A percentile compares a stretch with the other conserved stretches of the same genome.
phyloP scores from a whole-genome alignment of 2,888 invertebrate species.

The Pyrgus malvae region DNA sequence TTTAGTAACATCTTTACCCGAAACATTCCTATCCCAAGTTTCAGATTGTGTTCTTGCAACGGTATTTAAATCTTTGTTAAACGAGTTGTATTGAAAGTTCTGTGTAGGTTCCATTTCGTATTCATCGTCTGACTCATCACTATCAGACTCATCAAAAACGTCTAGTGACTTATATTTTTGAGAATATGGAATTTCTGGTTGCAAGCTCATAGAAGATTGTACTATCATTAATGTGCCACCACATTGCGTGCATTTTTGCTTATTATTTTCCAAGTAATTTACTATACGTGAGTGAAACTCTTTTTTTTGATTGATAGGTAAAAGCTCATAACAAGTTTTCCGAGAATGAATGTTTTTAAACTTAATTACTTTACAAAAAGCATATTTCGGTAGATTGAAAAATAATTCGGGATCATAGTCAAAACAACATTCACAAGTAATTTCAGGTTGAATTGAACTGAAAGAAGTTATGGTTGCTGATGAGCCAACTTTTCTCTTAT shows the following conservation, averaged over 20 bases:
- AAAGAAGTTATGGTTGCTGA: slow-evolving; percentile 36
- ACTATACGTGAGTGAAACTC: slow-evolving; percentile 79
- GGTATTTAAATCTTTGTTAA: slow-evolving; percentile 13
- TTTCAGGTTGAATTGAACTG: slow-evolving; percentile 36
- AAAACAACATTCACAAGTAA: slow-evolving; percentile 63
- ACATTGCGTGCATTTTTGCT: slow-evolving; percentile 76
- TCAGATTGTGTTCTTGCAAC: slow-evolving; percentile 35
- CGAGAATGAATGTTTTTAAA: slow-evolving; percentile 78
- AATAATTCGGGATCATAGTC: slow-evolving; percentile 55
- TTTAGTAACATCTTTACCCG: slow-evolving; percentile 15
- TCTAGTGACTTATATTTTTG: slow-evolving; percentile 17
- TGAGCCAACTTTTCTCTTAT: slow-evolving; percentile 39
- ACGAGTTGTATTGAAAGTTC: slow-evolving; percentile 5
- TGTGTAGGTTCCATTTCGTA: slow-evolving; percentile 24
- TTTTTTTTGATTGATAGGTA: slow-evolving; percentile 78
- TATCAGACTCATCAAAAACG: slow-evolving; percentile 4
- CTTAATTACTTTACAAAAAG: slow-evolving; percentile 81
- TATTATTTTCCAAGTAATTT: slow-evolving; percentile 71
- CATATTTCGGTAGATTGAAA: slow-evolving; percentile 73
- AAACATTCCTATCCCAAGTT: slow-evolving; percentile 17
- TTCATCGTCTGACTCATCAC: slow-evolving; percentile 25
- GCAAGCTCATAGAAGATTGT: slow-evolving; percentile 48
- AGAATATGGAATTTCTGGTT: slow-evolving; percentile 25
- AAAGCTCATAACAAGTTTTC: slow-evolving; percentile 76
- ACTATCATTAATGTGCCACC: slow-evolving; percentile 64